Evolutionary conservation across 1,140 invertebrate genomes (phyloP), one percentile per base, ranked within the genome.

Genomic region (Drosophila mauritiana): DNA sequence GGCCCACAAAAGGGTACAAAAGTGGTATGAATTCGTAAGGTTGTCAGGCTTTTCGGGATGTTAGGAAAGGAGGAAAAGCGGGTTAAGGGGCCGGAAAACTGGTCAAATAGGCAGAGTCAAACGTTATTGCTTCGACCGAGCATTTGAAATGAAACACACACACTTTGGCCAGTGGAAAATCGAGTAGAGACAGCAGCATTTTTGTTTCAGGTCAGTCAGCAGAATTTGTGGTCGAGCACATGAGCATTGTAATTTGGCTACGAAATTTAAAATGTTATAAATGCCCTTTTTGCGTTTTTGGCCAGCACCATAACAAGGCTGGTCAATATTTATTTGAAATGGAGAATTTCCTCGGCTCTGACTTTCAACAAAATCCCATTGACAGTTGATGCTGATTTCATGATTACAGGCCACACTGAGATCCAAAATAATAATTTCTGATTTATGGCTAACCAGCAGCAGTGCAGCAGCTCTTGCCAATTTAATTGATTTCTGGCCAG

Each of bases 321-420:
- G 55, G 63, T 37, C 59, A 56, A 55, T 63, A 70, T 67, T 72
- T 58, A 57, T 48, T 67, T 54, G 36, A 64, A 67, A 61, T 58
- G 51, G 56, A 25, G 46, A 57, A 65, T 70, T 74, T 56, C 37
- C 11, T 56, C 4, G 36, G 10, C 11, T 37, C 11, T 13, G 54
- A 67, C 39, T 74, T 75, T 70, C 78, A 31, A 12, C 31, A 12
- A 74, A 78, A 82, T 86, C 64, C 63, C 69, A 88, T 76, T 86
- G 75, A 82, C 78, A 75, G 57, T 72, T 76, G 61, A 70, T 62
- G 45, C 55, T 72, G 42, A 80, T 59, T 73, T 46, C 45, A 57
- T 57, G 52, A 67, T 56, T 46, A 73, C n/a, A 82, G 37, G 39
- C 52, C 68, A 43, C 75, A 73, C 49, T 57, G 43, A 3, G 31